These are phyloP conservation scores for Dipodomys spectabilis DNA, from an alignment of 2,113 vertebrate genomes.

Conservation along the genomic window DNA sequence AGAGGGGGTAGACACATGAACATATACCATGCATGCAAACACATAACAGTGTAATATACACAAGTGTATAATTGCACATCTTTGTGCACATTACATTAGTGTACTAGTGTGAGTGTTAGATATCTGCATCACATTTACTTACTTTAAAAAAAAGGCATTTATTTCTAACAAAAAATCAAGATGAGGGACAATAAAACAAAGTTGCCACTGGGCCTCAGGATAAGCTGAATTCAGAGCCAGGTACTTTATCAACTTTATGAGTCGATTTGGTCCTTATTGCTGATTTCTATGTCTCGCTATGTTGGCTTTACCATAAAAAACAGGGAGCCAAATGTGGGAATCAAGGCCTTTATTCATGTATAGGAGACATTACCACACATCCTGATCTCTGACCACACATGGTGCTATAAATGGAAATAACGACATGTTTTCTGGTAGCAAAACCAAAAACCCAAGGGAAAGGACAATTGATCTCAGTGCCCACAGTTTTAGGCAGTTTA, in stretches of 20 bases:
- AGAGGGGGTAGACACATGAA: not conserved
- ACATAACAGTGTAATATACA: not conserved
- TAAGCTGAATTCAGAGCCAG: not conserved
- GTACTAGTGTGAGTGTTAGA: not conserved
- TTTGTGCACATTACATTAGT: not conserved
- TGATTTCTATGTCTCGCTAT: slow-evolving; percentile 1
- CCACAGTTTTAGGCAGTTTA: not conserved
- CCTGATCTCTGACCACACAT: not conserved
- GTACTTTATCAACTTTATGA: not conserved
- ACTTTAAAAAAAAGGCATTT: not conserved
- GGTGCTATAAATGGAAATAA: not conserved
- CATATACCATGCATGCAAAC: not conserved
- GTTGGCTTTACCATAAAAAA: not conserved
- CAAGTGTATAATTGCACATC: not conserved
- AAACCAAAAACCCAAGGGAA: slow-evolving; percentile 27
- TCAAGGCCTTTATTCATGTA: not conserved
- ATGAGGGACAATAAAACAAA: not conserved
- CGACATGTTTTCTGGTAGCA: not conserved
- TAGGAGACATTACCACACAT: not conserved
- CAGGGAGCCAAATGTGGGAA: not conserved
- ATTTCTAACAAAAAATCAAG: slow-evolving; percentile 1
- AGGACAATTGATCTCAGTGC: not conserved
- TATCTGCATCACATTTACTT: not conserved
- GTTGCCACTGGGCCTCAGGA: not conserved
- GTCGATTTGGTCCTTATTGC: not conserved